Evolutionary conservation across 2,888 invertebrate species (phyloP).

Genomic region (Villa cingulata): DNA sequence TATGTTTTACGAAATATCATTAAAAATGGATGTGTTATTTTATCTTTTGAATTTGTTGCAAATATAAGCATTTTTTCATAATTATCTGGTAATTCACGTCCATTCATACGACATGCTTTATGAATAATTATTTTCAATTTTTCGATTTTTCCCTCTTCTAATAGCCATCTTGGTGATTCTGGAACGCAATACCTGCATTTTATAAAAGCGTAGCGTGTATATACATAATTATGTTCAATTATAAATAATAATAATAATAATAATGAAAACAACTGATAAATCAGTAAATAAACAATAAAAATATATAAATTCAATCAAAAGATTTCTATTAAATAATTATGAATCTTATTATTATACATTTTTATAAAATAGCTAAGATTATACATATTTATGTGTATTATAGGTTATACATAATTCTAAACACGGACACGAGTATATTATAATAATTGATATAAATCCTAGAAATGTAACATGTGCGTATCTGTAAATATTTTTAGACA

Average conservation of each 20-base stretch:
- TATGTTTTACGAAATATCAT: constrained; percentile 53
- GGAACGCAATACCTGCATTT: constrained; percentile 57
- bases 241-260: neutral
- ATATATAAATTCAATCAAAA: neutral
- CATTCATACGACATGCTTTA: constrained; percentile 52
- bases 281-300: constrained; percentile 1
- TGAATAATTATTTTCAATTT: constrained; percentile 51
- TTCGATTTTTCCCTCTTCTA: constrained; percentile 53
- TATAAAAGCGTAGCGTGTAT: too few species aligned
- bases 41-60: constrained; percentile 21
- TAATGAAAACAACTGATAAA: neutral
- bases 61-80: constrained; percentile 38
- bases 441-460: too few species aligned
- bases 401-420: too few species aligned
- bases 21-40: constrained; percentile 38
- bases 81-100: constrained; percentile 46
- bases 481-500: too few species aligned
- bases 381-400: too few species aligned
- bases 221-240: neutral
- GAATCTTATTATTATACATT: too few species aligned
- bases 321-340: too few species aligned
- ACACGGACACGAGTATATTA: too few species aligned
- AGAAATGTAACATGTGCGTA: too few species aligned
- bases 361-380: too few species aligned
- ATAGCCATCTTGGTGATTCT: constrained; percentile 65